A percentile compares a stretch with the other conserved stretches of the same genome.
Conservation (phyloP, 2,888 invertebrate species). For the Stenoptilia bipunctidactyla region DNA sequence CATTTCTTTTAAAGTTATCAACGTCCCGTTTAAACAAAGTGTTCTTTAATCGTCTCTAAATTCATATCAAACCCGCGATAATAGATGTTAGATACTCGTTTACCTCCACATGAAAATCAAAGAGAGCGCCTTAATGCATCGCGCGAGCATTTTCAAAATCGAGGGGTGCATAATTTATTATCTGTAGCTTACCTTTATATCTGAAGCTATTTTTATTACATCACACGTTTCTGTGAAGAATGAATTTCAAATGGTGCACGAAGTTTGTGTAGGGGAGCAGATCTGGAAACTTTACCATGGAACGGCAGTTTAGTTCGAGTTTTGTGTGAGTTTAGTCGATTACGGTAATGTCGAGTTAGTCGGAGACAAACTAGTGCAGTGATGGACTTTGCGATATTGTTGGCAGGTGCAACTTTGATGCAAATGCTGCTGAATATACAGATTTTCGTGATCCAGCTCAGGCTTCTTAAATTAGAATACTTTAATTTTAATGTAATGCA, state of each 20-base stretch:
- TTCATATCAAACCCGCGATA: no score
- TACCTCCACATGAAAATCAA: constrained; percentile 43
- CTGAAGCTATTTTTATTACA: constrained; percentile 65
- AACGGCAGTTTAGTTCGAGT: not conserved
- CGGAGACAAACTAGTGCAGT: no score
- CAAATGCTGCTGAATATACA: no score
- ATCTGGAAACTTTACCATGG: constrained; percentile 16
- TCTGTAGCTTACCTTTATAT: constrained; percentile 39
- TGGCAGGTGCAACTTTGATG: no score
- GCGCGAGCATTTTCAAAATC: constrained; percentile 52
- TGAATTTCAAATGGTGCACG: constrained; percentile 69
- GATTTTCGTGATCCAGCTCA: no score
- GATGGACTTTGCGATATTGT: no score
- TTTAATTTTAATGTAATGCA: no score
- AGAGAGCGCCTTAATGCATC: constrained; percentile 53
- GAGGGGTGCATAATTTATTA: constrained; percentile 68
- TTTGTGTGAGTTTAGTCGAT: not conserved
- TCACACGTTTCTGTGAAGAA: constrained; percentile 64
- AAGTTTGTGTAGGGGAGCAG: constrained; percentile 62
- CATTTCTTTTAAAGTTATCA: no score
- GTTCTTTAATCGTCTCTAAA: constrained; percentile 2
- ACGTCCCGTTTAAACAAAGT: no score
- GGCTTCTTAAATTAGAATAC: no score
- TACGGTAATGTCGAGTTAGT: no score
- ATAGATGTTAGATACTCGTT: constrained; percentile 52